Percentiles rank a stretch among this genome's conserved stretches.
Conservation (phyloP, 2,113 vertebrate species). For the Chaetops frenatus region DNA sequence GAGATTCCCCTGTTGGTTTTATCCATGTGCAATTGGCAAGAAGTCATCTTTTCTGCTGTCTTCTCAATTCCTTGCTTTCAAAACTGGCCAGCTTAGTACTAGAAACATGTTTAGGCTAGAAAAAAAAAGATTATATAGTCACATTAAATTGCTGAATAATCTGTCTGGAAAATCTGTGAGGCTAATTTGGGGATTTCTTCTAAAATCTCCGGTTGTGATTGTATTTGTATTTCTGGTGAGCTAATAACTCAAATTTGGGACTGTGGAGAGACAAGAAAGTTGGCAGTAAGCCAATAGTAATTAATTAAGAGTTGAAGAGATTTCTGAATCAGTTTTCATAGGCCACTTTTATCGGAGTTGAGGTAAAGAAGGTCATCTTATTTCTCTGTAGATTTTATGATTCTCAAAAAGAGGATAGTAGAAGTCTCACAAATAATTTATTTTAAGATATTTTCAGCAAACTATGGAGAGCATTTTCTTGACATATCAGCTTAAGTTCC, state of each 20-base stretch:
- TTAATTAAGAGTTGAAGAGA: not conserved
- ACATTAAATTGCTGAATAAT: not conserved
- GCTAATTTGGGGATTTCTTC: not conserved
- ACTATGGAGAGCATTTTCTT: not conserved
- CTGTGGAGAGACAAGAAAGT: not conserved
- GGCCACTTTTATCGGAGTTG: not conserved
- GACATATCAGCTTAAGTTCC: not conserved
- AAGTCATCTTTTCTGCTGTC: not conserved
- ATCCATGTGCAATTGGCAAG: not conserved
- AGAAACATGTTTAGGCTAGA: not conserved
- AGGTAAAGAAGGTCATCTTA: not conserved
- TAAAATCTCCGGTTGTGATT: not conserved
- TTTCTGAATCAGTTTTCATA: not conserved
- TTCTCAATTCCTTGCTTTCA: not conserved
- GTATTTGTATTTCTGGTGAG: not conserved
- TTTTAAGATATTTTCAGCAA: not conserved
- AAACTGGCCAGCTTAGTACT: not conserved
- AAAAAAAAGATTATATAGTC: not conserved
- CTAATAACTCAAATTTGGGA: not conserved
- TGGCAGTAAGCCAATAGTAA: not conserved
- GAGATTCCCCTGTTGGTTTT: not conserved
- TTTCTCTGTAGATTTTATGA: not conserved
- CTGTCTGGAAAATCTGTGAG: not conserved
- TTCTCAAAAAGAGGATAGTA: not conserved
- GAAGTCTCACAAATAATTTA: not conserved